Evolutionary conservation across 2,113 vertebrate genomes (phyloP), one percentile per base, ranked within the genome.

Genomic region (Urocitellus parryii): DNA sequence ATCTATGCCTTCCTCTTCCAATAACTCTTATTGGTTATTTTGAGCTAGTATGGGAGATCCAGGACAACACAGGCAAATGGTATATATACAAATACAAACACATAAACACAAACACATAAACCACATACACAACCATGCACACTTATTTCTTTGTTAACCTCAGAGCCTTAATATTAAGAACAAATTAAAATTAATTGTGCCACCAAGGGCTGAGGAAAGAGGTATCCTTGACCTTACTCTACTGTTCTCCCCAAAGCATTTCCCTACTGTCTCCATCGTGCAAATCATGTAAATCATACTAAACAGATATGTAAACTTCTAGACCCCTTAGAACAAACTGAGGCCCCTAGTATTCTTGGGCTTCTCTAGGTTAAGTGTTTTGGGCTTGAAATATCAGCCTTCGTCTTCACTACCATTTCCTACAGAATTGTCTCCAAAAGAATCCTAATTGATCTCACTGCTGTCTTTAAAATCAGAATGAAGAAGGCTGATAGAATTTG

Each of bases 401-500:
- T 98, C 4, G 22, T 81, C 20, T 27, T 32, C 79, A 4, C 14
- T 9, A 91, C 76, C 37, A 88, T 88, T 11, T 96, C 98, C 92
- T 98, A 98, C 29, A 95, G 65, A 70, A 98, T 98, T 22, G 97
- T 98, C 77, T 99, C 95, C 67, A 99, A 97, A 3, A 99, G 4
- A 99, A 29, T 99, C 99, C 96, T 99, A 99, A 95, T 99, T 99
- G 95, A 99, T 97, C 51, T 99, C 97, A 51, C 98, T 98, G 4
- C 98, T 99, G 42, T 99, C 98, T 97, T 99, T 99, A 83, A 95
- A 98, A 93, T 94, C 97, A 0, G 98, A 99, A 84, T 97, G 93
- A 0, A 98, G 98, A 34, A 98, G 58, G 95, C 96, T 99, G 78
- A 99, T 92, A 61, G 98, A 98, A 70, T 98, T 98, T 0, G 98